Evolutionary conservation across 2,113 vertebrate species (phyloP).

Genomic region (Sterrhoptilus dennistouni): DNA sequence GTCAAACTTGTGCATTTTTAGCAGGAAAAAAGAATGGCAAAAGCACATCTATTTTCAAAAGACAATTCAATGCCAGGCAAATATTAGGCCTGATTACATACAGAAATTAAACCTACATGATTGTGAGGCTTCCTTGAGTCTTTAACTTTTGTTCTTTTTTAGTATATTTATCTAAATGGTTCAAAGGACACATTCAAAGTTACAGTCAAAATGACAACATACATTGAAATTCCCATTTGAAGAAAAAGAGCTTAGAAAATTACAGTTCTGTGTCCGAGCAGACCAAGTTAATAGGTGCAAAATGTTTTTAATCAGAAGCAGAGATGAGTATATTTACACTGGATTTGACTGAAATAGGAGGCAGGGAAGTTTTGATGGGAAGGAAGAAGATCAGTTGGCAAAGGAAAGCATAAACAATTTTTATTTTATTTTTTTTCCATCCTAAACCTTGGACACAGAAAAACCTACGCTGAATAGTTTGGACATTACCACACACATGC

Average conservation of each 20-base stretch:
- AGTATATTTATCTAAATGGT: constrained; percentile 24
- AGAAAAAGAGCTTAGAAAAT: constrained; percentile 23
- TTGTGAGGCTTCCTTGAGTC: not conserved
- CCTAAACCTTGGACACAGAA: constrained; percentile 48
- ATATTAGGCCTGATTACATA: constrained; percentile 4
- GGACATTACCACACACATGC: constrained; percentile 49
- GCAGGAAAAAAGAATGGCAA: not conserved
- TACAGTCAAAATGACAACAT: not conserved
- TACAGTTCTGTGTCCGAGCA: not conserved
- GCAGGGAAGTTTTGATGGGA: constrained; percentile 13
- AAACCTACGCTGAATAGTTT: not conserved
- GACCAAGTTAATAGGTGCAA: constrained; percentile 53
- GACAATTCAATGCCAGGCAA: not conserved
- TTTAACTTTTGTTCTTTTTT: not conserved
- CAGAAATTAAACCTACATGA: constrained; percentile 1
- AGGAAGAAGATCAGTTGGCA: constrained; percentile 24
- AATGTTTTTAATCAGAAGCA: constrained; percentile 64
- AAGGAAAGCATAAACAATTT: constrained; percentile 12
- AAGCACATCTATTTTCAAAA: not conserved
- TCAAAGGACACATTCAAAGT: constrained; percentile 24
- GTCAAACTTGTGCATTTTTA: constrained; percentile 4
- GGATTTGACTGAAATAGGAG: constrained; percentile 42
- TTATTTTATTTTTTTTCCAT: not conserved
- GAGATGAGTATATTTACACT: constrained; percentile 47
- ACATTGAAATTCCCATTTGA: not conserved